Conservation (phyloP, 2,797 vertebrate genomes). For the Sebastes cheni region DNA sequence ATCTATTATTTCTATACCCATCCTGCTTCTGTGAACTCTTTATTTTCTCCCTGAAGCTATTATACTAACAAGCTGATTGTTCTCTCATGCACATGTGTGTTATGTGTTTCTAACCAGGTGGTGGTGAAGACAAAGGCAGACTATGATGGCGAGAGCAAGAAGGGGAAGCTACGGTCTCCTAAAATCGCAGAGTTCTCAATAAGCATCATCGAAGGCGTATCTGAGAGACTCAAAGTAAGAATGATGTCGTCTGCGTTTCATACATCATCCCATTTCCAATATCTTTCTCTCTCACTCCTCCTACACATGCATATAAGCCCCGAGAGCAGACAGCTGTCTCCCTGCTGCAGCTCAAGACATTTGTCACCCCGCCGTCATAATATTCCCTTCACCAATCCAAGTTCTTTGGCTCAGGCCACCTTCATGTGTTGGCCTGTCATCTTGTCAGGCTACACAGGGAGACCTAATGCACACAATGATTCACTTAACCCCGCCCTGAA, state of each 20-base stretch:
- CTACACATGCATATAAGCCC: constrained; percentile 10
- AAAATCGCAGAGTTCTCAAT: constrained; percentile 95
- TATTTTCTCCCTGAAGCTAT: background rate
- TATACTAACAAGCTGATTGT: background rate
- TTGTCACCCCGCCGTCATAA: constrained; percentile 7
- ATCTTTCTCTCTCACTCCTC: constrained; percentile 9
- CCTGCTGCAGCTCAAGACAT: constrained; percentile 15
- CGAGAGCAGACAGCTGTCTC: constrained; percentile 13
- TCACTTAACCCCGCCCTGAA: constrained; percentile 66
- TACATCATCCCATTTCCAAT: constrained; percentile 12
- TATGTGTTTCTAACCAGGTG: constrained; percentile 80
- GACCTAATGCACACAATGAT: constrained; percentile 61
- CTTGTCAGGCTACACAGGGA: constrained; percentile 20
- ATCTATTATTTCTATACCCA: background rate
- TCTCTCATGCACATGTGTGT: background rate
- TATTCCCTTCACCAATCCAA: background rate
- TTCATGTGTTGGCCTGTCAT: constrained; percentile 27
- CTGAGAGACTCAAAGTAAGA: constrained; percentile 95
- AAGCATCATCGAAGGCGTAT: constrained; percentile 92
- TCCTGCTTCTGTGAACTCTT: background rate
- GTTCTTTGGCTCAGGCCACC: constrained; percentile 6
- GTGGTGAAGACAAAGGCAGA: constrained; percentile 96
- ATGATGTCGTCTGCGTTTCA: background rate
- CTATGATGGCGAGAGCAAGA: constrained; percentile 91
- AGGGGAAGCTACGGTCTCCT: constrained; percentile 88